Base-by-base conservation (phyloP, 2,888 invertebrate genomes). In the Agonum fuliginosum region DNA sequence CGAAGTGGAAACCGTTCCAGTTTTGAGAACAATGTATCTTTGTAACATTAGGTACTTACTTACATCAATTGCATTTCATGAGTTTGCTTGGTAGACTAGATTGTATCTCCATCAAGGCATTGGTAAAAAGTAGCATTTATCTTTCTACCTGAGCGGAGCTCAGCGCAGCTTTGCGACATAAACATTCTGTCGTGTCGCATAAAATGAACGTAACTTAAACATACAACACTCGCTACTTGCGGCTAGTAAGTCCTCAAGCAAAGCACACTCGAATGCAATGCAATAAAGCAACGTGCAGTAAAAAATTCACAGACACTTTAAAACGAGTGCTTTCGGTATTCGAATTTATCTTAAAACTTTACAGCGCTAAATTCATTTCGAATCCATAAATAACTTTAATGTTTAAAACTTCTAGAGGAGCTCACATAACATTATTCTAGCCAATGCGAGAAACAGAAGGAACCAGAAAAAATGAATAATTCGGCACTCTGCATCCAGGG, bases 371-470 rank as follows among this genome's bases (percentile, higher is more conserved):
- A 75, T 75, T 75, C 67, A 75, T 75, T 75, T 75, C 75, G 48
- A 65, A 46, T 51, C 67, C 75, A 75, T 75, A 75, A 75, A 75
- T 75, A 75, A 75, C 75, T 75, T 75, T 75, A 67, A 75, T 75
- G 75, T 67, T 74, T 74, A 37, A 62, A 74, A 74, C 43, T 74
- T 62, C 54, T 72, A 54, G 30, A 27, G 27, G 43, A 71, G 48
- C 34, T 14, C 62, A 74, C 74, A 73, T 73, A 73, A 73, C 73
- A 24, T 43, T 62, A 74, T 74, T 37, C 62, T 72, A 62, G 58
- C 46, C 62, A 62, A 20, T 73, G 62, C 37, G 41, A 43, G 41
- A 54, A 73, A 62, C 58, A 62, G 43, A 62, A 73, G 34, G 20
- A 73, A 27, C 30, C 72, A 34, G 48, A 67, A 67, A 67, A 74